Conservation (phyloP, 35 echinoderm and acorn worm species). For the Apostichopus parvimensis region DNA sequence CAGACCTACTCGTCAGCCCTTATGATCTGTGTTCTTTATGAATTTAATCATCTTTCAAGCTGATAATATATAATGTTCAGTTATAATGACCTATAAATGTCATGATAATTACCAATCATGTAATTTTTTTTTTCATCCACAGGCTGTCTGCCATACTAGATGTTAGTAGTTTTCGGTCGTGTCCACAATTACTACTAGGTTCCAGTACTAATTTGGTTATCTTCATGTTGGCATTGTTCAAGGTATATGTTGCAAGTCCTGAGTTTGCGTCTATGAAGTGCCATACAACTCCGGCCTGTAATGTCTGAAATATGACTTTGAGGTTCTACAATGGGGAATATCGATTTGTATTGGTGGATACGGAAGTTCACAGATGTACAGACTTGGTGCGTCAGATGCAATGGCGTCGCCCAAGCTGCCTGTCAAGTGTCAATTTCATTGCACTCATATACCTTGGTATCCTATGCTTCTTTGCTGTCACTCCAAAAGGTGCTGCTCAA, state of each 20-base stretch:
- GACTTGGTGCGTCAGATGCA: conserved; percentile 54
- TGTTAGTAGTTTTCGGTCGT: neutral
- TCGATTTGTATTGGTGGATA: conserved; percentile 62
- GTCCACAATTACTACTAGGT: neutral
- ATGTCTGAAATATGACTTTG: conserved; percentile 68
- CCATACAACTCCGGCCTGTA: conserved; percentile 55
- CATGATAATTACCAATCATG: too few relatives aligned
- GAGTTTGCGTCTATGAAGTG: conserved; percentile 55
- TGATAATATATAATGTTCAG: too few relatives aligned
- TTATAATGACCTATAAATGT: too few relatives aligned
- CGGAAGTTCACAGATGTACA: conserved; percentile 49
- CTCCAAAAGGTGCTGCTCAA: conserved; percentile 18
- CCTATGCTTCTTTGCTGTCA: conserved; percentile 43
- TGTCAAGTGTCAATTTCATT: conserved; percentile 39
- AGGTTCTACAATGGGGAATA: conserved; percentile 66
- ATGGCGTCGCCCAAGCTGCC: conserved; percentile 50
- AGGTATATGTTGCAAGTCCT: neutral
- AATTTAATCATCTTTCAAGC: too few relatives aligned
- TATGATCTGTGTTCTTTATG: too few relatives aligned
- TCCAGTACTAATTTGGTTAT: neutral
- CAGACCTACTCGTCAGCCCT: too few relatives aligned
- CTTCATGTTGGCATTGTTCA: conserved; percentile 38
- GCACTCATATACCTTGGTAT: conserved; percentile 53
- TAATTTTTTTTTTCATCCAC: neutral
- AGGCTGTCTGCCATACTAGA: conserved; percentile 31